phyloP scores from a whole-genome alignment of 2,113 vertebrate genomes.

The Perca flavescens region DNA sequence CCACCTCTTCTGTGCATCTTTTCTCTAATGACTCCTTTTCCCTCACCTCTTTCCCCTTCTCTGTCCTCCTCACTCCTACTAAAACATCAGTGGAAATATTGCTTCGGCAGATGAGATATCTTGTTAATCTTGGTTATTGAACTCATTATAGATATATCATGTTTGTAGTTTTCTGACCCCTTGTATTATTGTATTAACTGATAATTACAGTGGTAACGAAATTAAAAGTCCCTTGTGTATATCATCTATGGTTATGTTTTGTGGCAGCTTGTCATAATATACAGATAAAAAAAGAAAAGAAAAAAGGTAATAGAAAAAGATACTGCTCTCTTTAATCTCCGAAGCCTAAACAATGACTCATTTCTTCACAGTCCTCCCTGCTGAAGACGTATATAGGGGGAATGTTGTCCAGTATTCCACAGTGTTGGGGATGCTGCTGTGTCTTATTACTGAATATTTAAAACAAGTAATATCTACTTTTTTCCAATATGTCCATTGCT shows the following conservation, averaged over 20 bases:
- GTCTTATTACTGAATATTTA: no score
- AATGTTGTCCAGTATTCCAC: no score
- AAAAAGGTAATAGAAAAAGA: not conserved
- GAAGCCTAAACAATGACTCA: not conserved
- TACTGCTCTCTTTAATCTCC: not conserved
- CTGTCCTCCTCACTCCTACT: not conserved
- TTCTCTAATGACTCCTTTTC: conserved; percentile 19
- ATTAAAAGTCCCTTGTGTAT: not conserved
- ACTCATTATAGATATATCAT: conserved; percentile 5
- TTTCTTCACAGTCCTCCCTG: not conserved
- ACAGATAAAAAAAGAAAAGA: not conserved
- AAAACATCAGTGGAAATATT: not conserved
- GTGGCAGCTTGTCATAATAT: not conserved
- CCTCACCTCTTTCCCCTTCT: conserved; percentile 26
- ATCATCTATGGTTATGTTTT: not conserved
- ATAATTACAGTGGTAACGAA: conserved; percentile 4
- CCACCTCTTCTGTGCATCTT: conserved; percentile 16
- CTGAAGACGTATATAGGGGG: not conserved
- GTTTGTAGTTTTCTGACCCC: not conserved
- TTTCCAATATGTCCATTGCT: no score
- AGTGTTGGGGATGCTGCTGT: no score
- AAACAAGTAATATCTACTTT: no score
- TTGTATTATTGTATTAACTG: not conserved
- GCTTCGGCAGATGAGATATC: not conserved
- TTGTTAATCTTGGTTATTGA: not conserved